Base-by-base conservation (phyloP, 2,797 vertebrate species). In the Loriculus beryllinus region DNA sequence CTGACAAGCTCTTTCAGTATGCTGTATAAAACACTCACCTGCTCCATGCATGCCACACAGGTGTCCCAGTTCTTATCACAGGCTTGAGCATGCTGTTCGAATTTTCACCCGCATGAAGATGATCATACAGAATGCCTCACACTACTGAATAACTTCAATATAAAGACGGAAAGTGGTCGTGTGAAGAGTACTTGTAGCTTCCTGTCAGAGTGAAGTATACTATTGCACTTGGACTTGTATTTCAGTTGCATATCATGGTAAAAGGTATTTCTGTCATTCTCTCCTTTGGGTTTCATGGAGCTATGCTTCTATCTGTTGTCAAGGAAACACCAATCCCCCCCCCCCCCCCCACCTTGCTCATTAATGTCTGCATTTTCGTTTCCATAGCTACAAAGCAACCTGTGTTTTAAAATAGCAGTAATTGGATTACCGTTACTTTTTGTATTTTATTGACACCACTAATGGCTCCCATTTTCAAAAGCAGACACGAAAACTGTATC, bases 341-440 rank as follows among this genome's bases (percentile, higher is more conserved):
- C 39, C 10, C 43, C 40, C 40, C 40, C 40, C 10, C 43, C 93
- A 79, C 79, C 70, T 87, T 86, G 89, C 90, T 96, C 90, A 94
- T 96, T 97, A 95, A 95, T 95, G 96, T 97, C 95, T 95, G 92
- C 97, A 93, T 97, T 94, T 97, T 89, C 95, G 98, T 98, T 98
- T 97, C 98, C 97, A 98, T 98, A 96, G 98, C 88, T 97, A 98
- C 98, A 82, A 95, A 94, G 94, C 93, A 97, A 88, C 90, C 72
- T 95, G 91, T 95, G 97, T 97, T 97, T 97, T 96, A 94, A 95
- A 95, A 95, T 93, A 96, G 90, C 93, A 89, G 65, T 95, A 92
- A 95, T 85, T 82, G 86, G 85, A 91, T 96, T 94, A 79, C 90
- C 54, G 37, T 83, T 91, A 91, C 75, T 95, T 96, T 47, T 56